Percentiles rank a stretch among this genome's conserved stretches.
These are phyloP conservation scores for Heloderma charlesbogerti DNA, from an alignment of 2,113 vertebrate species.

Conservation along the genomic window DNA sequence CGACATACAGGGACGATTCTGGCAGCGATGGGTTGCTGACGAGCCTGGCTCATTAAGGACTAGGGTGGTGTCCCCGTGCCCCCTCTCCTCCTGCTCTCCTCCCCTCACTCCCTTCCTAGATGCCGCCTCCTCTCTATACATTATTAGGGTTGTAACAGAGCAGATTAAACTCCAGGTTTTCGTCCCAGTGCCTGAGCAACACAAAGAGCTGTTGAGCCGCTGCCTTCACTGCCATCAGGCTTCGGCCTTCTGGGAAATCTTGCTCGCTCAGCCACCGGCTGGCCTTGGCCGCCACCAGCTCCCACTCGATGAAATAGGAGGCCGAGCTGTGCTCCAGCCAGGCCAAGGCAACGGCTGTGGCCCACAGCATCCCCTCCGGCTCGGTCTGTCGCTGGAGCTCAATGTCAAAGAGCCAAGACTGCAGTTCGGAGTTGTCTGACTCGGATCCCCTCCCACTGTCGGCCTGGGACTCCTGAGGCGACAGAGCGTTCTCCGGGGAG, in stretches of 20 bases:
- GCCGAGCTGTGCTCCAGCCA: constrained; percentile 97
- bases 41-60: neutral
- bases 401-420: neutral
- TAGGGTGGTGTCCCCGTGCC: neutral
- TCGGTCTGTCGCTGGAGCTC: constrained; percentile 69
- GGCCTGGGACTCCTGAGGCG: neutral
- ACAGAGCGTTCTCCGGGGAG: constrained; percentile 52
- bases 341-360: constrained; percentile 91
- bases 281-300: constrained; percentile 93
- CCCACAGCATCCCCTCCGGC: constrained; percentile 89
- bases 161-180: constrained; percentile 95
- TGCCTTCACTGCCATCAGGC: constrained; percentile 81
- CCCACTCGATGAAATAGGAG: constrained; percentile 93
- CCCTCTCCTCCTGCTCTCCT: accelerated
- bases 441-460: constrained; percentile 59
- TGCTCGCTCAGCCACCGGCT: constrained; percentile 89
- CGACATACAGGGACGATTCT: neutral
- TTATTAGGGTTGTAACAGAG: constrained; percentile 95
- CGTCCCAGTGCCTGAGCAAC: constrained; percentile 96
- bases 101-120: neutral
- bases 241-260: constrained; percentile 84
- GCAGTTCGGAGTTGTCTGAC: neutral
- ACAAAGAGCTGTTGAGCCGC: constrained; percentile 96
- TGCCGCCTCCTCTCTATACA: constrained; percentile 67
- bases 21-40: neutral